These are phyloP conservation scores for Musca domestica DNA, from an alignment of 1,140 invertebrate genomes.

Conservation along the genomic window DNA sequence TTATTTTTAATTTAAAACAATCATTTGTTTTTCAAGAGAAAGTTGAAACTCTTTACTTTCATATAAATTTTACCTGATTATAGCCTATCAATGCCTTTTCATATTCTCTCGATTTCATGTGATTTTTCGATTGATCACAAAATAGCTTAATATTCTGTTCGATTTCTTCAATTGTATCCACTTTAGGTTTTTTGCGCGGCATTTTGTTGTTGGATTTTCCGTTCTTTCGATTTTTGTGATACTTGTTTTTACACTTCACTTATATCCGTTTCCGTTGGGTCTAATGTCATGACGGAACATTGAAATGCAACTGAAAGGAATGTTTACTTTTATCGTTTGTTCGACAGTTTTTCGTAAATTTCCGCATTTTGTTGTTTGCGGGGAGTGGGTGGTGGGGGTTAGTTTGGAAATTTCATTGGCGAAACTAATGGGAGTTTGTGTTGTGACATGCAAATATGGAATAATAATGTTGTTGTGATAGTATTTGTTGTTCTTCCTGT, in stretches of 20 bases:
- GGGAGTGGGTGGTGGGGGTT: too few relatives aligned
- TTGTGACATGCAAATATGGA: too few relatives aligned
- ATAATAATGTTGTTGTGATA: too few relatives aligned
- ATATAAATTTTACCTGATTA: slow-evolving; percentile 60
- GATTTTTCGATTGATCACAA: slow-evolving; percentile 68
- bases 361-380: neutral
- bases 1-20: too few relatives aligned
- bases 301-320: slow-evolving; percentile 1
- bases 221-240: neutral
- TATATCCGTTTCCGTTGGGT: neutral
- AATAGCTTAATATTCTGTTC: slow-evolving; percentile 61
- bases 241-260: neutral
- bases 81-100: slow-evolving; percentile 64
- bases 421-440: too few relatives aligned
- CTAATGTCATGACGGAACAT: neutral
- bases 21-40: too few relatives aligned
- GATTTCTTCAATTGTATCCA: slow-evolving; percentile 54
- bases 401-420: too few relatives aligned
- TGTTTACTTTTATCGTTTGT: too few relatives aligned
- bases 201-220: slow-evolving; percentile 30
- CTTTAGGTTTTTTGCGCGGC: slow-evolving; percentile 54
- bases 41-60: neutral
- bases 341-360: neutral
- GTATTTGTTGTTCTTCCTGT: too few relatives aligned
- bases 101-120: slow-evolving; percentile 69